Base-by-base conservation (phyloP, 2,113 vertebrate species). In the Neodon shergylaensis region DNA sequence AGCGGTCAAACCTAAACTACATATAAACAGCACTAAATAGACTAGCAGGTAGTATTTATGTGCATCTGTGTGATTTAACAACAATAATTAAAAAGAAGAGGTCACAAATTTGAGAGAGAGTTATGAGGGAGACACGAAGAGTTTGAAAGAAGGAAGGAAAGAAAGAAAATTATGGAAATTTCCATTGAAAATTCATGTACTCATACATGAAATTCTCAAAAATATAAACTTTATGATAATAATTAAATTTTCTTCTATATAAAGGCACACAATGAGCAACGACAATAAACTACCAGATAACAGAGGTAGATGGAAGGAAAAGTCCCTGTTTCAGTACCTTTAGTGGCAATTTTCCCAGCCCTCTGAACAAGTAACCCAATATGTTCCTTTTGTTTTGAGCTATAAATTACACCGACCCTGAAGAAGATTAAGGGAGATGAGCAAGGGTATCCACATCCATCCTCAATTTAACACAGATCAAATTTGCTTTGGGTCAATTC, bases 401-500 rank as follows among this genome's bases (percentile, higher is more conserved):
- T 79, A 63, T 52, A 92, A 95, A 72, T 92, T 85, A 42, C 1
- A 36, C 19, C 24, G 68, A 28, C 4, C 61, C 26, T 22, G 70
- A 22, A 17, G 26, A 33, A n/a, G 42, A 61, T 6, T 76, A 79
- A 42, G 28, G 78, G 54, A 70, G 31, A 76, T 1, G 72, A 73
- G 1, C 21, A 77, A 90, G 66, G 81, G 44, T 81, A 78, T 61
- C 33, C 31, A 89, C 81, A 85, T 70, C 8, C 42, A 78, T 89
- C 68, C 90, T 83, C 63, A 73, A 88, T 78, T 92, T 66, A 42
- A 74, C 26, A 7, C 36, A 24, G 68, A 94, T 87, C 95, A 93
- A 95, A 91, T 95, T 83, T 70, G 11, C 42, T 52, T 79, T 78
- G 68, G 52, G 63, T 96, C 42, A 92, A 79, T 90, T 89, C 91